phyloP scores from a whole-genome alignment of 2,797 vertebrate species.

The Ctenopoma multispine region DNA sequence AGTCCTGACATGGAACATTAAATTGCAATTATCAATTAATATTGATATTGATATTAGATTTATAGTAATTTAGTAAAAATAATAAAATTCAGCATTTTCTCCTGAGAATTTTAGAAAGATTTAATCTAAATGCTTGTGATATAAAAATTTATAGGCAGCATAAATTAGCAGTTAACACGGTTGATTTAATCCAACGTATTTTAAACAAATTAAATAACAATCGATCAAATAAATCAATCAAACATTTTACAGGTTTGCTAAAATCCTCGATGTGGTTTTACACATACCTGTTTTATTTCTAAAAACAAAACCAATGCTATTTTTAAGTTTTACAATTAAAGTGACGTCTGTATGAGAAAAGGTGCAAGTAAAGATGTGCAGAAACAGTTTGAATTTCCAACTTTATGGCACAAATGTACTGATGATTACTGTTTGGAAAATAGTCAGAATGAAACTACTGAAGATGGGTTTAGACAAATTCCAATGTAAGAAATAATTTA shows the following conservation, averaged over 20 bases:
- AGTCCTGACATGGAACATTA: not conserved
- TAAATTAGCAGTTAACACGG: not conserved
- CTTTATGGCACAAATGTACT: conserved; percentile 22
- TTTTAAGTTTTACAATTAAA: conserved; percentile 6
- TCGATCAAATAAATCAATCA: no score
- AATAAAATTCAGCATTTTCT: not conserved
- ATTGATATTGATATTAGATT: not conserved
- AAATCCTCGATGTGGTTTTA: no score
- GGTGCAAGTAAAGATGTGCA: conserved; percentile 4
- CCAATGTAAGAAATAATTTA: conserved; percentile 13
- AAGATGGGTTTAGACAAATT: conserved; percentile 42
- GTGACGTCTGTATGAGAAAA: not conserved
- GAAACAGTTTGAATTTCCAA: conserved; percentile 15
- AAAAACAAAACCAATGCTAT: not conserved
- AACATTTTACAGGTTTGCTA: not conserved
- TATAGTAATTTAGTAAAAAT: not conserved
- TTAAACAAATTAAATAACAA: not conserved
- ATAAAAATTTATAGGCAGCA: not conserved
- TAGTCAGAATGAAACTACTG: conserved; percentile 9
- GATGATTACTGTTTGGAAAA: not conserved
- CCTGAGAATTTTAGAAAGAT: not conserved
- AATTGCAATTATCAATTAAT: no score
- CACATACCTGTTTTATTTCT: not conserved
- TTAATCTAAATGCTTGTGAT: not conserved
- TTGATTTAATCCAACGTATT: not conserved